Evolutionary conservation across 2,888 invertebrate species (phyloP).

Genomic region (Apotomis betuletana): DNA sequence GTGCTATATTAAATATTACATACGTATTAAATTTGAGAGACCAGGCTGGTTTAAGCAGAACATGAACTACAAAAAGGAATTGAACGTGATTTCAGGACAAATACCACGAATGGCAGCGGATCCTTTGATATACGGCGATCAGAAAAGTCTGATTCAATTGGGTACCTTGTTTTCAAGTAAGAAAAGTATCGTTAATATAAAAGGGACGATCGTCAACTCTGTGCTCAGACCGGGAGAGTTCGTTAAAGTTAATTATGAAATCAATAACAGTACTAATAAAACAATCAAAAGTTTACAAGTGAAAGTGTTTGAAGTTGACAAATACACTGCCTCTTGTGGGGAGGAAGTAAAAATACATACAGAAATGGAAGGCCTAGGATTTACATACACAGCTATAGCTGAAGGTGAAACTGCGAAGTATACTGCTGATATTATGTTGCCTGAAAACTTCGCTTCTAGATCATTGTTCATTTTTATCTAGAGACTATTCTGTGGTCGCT

Average conservation of each 20-base stretch:
- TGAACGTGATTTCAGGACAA: constrained; percentile 26
- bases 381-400: constrained; percentile 3
- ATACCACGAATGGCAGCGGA: constrained; percentile 13
- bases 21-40: constrained; percentile 28
- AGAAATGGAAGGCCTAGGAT: constrained; percentile 5
- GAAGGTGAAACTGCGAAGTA: constrained; percentile 6
- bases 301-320: constrained; percentile 23
- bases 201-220: constrained; percentile 8
- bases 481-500: constrained; percentile 22
- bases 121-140: constrained; percentile 28
- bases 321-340: constrained; percentile 4
- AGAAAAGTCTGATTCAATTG: constrained; percentile 18
- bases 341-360: not conserved
- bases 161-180: constrained; percentile 11
- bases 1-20: constrained; percentile 16
- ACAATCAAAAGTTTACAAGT: constrained; percentile 14
- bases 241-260: constrained; percentile 24
- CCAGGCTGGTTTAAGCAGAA: constrained; percentile 2
- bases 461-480: constrained; percentile 21
- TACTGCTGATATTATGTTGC: constrained; percentile 16
- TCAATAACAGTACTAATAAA: constrained; percentile 18
- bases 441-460: constrained; percentile 26
- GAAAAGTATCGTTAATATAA: constrained; percentile 7
- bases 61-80: constrained; percentile 16
- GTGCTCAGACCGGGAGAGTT: constrained; percentile 15